Conservation (phyloP, 2,888 invertebrate genomes). For the Heliconius erato region DNA sequence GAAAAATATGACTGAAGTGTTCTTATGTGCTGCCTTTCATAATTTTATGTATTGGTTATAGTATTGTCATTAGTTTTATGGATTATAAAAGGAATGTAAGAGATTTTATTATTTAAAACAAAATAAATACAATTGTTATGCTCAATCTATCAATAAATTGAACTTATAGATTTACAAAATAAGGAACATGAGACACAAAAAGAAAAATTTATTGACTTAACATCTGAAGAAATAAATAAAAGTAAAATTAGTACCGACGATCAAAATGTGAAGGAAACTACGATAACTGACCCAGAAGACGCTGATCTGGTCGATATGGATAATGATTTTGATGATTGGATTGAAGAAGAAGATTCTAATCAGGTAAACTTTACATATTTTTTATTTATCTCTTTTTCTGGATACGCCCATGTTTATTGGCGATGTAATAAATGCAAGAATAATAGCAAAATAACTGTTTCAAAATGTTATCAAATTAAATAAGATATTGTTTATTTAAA, state of each 20-base stretch:
- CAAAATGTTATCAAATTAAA: too few relatives aligned
- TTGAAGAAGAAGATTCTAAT: conserved; percentile 22
- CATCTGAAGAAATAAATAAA: background rate
- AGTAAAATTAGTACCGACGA: background rate
- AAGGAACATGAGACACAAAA: background rate
- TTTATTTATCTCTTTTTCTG: background rate
- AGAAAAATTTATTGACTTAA: conserved; percentile 1
- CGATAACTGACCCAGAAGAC: conserved; percentile 5
- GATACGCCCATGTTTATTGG: too few relatives aligned
- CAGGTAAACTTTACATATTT: background rate
- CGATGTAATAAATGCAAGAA: too few relatives aligned
- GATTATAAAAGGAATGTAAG: background rate
- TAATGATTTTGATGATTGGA: conserved; percentile 37
- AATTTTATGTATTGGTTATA: background rate
- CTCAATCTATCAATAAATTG: background rate
- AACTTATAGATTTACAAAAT: background rate
- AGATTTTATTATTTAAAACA: background rate
- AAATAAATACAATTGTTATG: background rate
- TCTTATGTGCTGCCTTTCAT: background rate
- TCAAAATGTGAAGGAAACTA: conserved; percentile 1
- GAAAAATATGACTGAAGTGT: background rate
- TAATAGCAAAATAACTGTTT: too few relatives aligned
- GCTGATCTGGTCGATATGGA: conserved; percentile 32
- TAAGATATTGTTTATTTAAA: too few relatives aligned
- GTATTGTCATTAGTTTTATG: background rate